Conservation (phyloP, 2,113 vertebrate genomes). For the Alligator sinensis region DNA sequence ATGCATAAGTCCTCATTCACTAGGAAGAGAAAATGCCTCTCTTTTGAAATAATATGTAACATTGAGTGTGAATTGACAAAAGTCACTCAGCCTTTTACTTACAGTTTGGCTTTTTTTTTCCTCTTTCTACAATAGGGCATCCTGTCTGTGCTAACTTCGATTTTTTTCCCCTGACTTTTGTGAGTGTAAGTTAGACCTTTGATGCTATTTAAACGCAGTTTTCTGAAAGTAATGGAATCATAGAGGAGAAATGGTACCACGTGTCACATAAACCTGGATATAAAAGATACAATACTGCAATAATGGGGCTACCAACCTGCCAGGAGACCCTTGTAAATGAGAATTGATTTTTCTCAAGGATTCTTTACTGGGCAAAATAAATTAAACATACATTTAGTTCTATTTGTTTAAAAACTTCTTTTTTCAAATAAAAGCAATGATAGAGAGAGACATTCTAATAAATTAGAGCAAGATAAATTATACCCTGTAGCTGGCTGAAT, state of each 20-base stretch:
- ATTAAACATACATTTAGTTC: constrained; percentile 76
- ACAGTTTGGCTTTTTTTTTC: background rate
- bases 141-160: background rate
- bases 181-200: constrained; percentile 22
- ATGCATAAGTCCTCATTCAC: background rate
- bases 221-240: constrained; percentile 60
- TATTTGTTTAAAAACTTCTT: constrained; percentile 76
- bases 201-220: constrained; percentile 35
- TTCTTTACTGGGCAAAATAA: constrained; percentile 68
- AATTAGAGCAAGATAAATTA: constrained; percentile 69
- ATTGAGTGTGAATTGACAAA: background rate
- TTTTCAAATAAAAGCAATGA: constrained; percentile 66
- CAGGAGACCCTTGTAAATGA: constrained; percentile 66
- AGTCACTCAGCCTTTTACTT: background rate
- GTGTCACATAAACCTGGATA: constrained; percentile 54
- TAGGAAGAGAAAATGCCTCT: background rate
- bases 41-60: background rate
- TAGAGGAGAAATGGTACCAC: constrained; percentile 53
- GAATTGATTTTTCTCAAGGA: constrained; percentile 77
- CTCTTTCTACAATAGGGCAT: background rate
- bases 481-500: constrained; percentile 36
- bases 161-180: background rate
- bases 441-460: constrained; percentile 55
- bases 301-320: constrained; percentile 40
- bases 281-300: background rate